A percentile compares a stretch with the other conserved stretches of the same genome.
These are phyloP conservation scores for Drosophila kikkawai DNA, from an alignment of 1,140 invertebrate genomes.

Conservation along the genomic window DNA sequence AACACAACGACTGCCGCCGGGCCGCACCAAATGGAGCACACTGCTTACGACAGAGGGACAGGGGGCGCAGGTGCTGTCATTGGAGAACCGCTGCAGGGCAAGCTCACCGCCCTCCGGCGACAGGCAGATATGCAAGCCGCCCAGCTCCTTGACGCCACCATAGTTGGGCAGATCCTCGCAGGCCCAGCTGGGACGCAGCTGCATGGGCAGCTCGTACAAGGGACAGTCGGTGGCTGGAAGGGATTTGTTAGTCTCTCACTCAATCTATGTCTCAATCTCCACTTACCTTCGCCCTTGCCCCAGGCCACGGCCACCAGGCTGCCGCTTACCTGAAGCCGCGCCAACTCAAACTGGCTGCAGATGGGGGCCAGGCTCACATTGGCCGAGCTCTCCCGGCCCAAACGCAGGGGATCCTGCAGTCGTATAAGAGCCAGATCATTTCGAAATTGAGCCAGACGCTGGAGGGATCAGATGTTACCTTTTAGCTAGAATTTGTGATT, in stretches of 20 bases:
- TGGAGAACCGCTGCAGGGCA: conserved; percentile 19
- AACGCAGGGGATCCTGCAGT: conserved; percentile 21
- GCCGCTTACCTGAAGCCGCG: conserved; percentile 55
- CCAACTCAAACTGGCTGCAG: conserved; percentile 55
- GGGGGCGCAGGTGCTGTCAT: conserved; percentile 34
- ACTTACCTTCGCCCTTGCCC: conserved; percentile 61
- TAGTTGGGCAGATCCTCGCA: conserved; percentile 39
- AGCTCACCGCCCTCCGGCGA: conserved; percentile 10
- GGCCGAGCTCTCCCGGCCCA: conserved; percentile 6
- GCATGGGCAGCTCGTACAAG: conserved; percentile 68
- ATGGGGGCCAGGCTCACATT: conserved; percentile 49
- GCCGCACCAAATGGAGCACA: conserved; percentile 53
- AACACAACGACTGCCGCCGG: conserved; percentile 58
- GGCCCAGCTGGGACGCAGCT: conserved; percentile 48
- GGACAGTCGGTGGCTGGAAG: conserved; percentile 56
- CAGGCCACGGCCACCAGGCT: conserved; percentile 58
- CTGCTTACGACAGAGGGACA: conserved; percentile 61
- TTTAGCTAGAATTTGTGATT: not conserved
- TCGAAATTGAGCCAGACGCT: conserved; percentile 42
- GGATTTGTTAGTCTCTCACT: no score
- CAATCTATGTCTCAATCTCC: not conserved
- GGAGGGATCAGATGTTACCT: not conserved
- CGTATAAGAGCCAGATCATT: conserved; percentile 51
- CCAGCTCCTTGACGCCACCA: conserved; percentile 18
- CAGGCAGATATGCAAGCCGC: conserved; percentile 33